A percentile compares a stretch with the other conserved stretches of the same genome.
These are phyloP conservation scores for Eulemur rufifrons DNA, from an alignment of 2,113 vertebrate species.

Conservation along the genomic window DNA sequence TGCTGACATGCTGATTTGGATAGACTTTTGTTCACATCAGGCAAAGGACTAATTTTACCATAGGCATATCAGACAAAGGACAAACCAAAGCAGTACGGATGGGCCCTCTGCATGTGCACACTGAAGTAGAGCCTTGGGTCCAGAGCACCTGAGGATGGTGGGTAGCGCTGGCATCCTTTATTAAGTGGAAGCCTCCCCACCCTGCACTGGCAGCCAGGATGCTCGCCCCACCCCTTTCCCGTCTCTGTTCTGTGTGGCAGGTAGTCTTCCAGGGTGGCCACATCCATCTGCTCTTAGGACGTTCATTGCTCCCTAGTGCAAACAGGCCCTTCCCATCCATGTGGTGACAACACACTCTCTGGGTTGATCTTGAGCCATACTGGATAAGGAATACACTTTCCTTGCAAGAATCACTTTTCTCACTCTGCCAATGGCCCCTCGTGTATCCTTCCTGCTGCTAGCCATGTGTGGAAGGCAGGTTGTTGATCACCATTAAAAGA, in stretches of 20 bases:
- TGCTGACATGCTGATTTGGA: background rate
- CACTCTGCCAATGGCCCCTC: background rate
- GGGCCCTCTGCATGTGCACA: no score
- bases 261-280: background rate
- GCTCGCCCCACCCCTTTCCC: background rate
- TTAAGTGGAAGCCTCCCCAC: background rate
- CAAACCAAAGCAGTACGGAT: background rate
- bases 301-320: background rate
- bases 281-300: background rate
- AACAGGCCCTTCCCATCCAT: background rate
- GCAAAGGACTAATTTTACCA: background rate
- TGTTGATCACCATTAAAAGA: background rate
- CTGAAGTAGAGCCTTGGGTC: background rate
- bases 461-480: background rate
- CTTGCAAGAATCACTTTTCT: background rate
- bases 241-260: background rate
- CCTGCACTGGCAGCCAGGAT: background rate
- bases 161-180: background rate
- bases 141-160: fast-evolving
- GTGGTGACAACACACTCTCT: background rate
- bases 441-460: background rate
- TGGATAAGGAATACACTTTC: background rate
- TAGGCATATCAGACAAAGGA: background rate
- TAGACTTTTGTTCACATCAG: background rate
- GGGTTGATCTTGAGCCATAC: background rate